Base-by-base conservation (phyloP, 2,888 invertebrate species). In the Tetrapedia diversipes region DNA sequence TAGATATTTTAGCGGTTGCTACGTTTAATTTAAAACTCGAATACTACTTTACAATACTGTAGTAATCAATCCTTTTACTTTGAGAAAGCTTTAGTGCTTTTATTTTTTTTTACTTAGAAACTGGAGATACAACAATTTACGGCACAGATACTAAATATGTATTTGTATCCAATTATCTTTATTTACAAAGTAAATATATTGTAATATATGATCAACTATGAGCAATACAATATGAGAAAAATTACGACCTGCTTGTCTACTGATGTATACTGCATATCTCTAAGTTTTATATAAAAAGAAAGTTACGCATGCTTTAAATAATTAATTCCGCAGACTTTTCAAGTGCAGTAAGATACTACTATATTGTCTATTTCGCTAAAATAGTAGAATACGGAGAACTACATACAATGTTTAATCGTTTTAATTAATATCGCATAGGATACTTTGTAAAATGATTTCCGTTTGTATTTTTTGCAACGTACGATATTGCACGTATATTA, bases 101-200 rank as follows among this genome's bases (percentile, higher is more conserved):
- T 14, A 27, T 29, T 27, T 57, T 59, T 45, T 27, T 59, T 66
- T 45, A 16, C 22, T 64, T 41, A 53, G 22, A 41, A 53, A 11
- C 8, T 27, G 2, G 19, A 27, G 16, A 60, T 37, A 59, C 47
- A 37, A 54, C 47, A 10, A 56, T 14, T 34, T 19, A 11, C 27
- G n/a, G 37, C 39, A 45, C 59, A 61, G n/a, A 49, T 14, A 22
- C 8, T 37, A 53, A 39, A n/a, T 49, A 8, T 24, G 19, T 24
- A 64, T 63, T 63, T 24, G 49, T 76, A 76, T 67, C 27, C 69
- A 77, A 69, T 69, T 74, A 54, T 57, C 41, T 77, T 77, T 77
- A 77, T 77, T 77, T 77, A 77, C 77, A 77, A 64, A 64, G 64
- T 77, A 63, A 76, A 56, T 41, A 49, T 63, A 54, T 66, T 19